Evolutionary conservation across 64 coral and sea anemone species (phyloP), one percentile per base, ranked within the genome.

Genomic region (Actinia equina): DNA sequence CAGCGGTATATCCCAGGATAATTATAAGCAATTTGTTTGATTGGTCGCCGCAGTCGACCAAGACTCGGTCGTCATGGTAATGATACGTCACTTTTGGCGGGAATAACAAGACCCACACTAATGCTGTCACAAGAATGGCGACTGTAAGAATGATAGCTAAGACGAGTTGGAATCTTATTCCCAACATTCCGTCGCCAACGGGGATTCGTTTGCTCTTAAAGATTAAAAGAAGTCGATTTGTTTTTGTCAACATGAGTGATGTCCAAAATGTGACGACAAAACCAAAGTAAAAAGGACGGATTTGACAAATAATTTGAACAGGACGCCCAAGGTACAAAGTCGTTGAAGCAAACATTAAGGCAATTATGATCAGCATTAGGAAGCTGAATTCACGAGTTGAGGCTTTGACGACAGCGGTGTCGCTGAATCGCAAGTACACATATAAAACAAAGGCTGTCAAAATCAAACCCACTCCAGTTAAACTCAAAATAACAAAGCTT

Each of bases 201-300:
- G 94, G 69, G n/a, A 93, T 67, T 59, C 49, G 42, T 56, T 93
- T 97, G 19, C 77, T 90, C 58, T 97, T 91, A 19, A 97, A 97
- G 9, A 97, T 97, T 26, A 93, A 87, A 4, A 97, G 59, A 11
- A 97, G 70, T 6, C 94, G 84, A 26, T 90, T 89, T 7, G 94
- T 97, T 79, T 97, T 97, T 8, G 91, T 97, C 18, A 97, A 46
- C 94, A 97, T 97, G 0, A 97, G 71, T 0, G 94, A 97, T n/a
- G 94, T 87, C 91, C 91, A 96, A n/a, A 96, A 90, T 15, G 91
- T 93, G n/a, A 93, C 87, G 6, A 93, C 71, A 16, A 93, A 96
- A 4, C 57, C 94, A 20, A 96, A 88, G 53, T 88, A 90, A 13
- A 96, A 85, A 3, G 94, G 94, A 18, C 85, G 84, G 3, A 79